These are phyloP conservation scores for Gambusia affinis DNA, from an alignment of 2,113 vertebrate genomes.

Conservation along the genomic window DNA sequence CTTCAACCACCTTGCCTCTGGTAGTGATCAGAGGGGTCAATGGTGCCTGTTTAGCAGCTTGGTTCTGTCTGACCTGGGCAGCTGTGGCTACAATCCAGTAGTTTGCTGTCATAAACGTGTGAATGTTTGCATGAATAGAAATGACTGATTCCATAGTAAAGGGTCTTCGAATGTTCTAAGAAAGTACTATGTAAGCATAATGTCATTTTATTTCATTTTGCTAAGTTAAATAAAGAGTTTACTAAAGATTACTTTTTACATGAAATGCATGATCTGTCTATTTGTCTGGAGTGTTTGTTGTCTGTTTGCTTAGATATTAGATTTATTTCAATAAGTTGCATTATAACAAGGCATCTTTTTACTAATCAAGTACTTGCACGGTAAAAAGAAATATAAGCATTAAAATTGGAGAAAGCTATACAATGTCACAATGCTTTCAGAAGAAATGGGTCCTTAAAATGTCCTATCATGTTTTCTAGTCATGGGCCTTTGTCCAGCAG, in stretches of 20 bases:
- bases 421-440: background rate
- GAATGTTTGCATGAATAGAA: no score
- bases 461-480: background rate
- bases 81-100: no score
- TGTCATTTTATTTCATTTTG: no score
- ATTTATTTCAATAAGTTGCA: background rate
- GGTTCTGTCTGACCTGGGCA: no score
- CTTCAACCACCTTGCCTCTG: no score
- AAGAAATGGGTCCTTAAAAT: background rate
- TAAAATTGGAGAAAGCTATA: background rate
- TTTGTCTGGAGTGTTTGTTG: background rate
- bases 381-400: constrained; percentile 1
- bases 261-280: background rate
- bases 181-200: no score
- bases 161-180: no score
- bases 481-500: constrained; percentile 1
- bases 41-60: no score
- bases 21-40: no score
- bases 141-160: no score
- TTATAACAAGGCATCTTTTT: background rate
- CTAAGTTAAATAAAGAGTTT: background rate
- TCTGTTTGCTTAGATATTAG: background rate
- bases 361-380: background rate
- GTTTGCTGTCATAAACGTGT: no score
- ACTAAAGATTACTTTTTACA: background rate